These are phyloP conservation scores for Macrobrachium rosenbergii DNA, from an alignment of 1,140 invertebrate species.

Conservation along the genomic window DNA sequence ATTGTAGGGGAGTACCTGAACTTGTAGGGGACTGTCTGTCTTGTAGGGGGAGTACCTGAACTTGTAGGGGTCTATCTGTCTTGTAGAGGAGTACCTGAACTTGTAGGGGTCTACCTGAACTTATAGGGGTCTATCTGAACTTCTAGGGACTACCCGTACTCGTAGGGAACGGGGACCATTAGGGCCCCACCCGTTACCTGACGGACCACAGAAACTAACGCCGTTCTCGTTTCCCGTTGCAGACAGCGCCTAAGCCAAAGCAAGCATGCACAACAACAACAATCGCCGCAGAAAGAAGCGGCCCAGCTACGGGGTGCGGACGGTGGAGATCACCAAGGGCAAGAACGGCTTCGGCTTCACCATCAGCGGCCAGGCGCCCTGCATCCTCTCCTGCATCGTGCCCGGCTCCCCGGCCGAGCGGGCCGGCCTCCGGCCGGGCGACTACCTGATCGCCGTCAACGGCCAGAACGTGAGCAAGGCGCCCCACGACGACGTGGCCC, in stretches of 20 bases:
- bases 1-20: too few relatives aligned
- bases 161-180: too few relatives aligned
- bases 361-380: conserved; percentile 93
- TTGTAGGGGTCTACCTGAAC: too few relatives aligned
- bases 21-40: too few relatives aligned
- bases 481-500: conserved; percentile 92
- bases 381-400: conserved; percentile 90
- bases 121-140: too few relatives aligned
- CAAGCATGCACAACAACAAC: conserved; percentile 70
- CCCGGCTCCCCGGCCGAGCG: conserved; percentile 85
- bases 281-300: conserved; percentile 84
- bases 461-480: conserved; percentile 88
- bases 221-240: background rate
- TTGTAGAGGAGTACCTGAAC: too few relatives aligned
- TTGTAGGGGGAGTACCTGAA: too few relatives aligned
- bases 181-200: too few relatives aligned
- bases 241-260: conserved; percentile 32
- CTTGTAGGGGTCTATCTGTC: too few relatives aligned
- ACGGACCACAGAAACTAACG: too few relatives aligned
- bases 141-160: too few relatives aligned
- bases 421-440: conserved; percentile 89
- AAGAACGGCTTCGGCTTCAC: conserved; percentile 92
- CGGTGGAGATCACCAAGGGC: conserved; percentile 87
- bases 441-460: conserved; percentile 93
- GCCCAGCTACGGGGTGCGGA: conserved; percentile 84